Percentiles rank a stretch among this genome's conserved stretches.
Conservation (phyloP, 2,797 vertebrate species). For the Mus minutoides region DNA sequence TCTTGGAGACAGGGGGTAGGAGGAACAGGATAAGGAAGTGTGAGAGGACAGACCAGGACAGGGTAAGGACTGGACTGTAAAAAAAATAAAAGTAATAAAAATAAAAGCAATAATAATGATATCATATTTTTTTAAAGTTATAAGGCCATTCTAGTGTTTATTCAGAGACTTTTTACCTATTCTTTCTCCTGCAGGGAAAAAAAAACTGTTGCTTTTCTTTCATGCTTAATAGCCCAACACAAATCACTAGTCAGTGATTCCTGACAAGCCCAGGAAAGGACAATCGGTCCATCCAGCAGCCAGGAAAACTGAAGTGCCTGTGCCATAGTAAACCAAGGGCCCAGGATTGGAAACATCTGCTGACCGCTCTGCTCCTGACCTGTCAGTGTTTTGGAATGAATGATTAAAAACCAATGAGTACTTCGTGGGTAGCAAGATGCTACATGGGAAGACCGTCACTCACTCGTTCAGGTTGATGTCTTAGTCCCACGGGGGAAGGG, state of each 20-base stretch:
- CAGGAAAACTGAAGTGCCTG: not conserved
- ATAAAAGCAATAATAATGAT: too few species aligned
- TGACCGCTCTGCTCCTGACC: not conserved
- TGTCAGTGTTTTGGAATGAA: slow-evolving; percentile 19
- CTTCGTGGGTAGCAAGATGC: not conserved
- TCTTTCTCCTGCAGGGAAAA: slow-evolving; percentile 20
- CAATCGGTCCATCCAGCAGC: not conserved
- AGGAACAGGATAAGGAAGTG: too few species aligned
- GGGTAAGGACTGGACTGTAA: not conserved
- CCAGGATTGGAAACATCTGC: slow-evolving; percentile 50
- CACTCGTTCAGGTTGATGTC: not conserved
- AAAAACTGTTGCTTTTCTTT: slow-evolving; percentile 56
- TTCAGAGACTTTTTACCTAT: slow-evolving; percentile 68
- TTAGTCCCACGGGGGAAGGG: not conserved
- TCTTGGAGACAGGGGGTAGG: too few species aligned
- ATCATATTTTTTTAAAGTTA: slow-evolving; percentile 55
- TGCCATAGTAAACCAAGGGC: not conserved
- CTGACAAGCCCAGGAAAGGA: slow-evolving; percentile 34
- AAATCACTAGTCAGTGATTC: slow-evolving; percentile 64
- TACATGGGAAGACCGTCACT: not conserved
- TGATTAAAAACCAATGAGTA: not conserved
- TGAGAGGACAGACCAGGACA: too few species aligned
- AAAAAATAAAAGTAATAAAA: not conserved
- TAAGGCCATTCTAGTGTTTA: slow-evolving; percentile 55
- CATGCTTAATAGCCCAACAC: slow-evolving; percentile 36